Evolutionary conservation across 2,797 vertebrate genomes (phyloP), one percentile per base, ranked within the genome.

Genomic region (Babyrousa celebensis): DNA sequence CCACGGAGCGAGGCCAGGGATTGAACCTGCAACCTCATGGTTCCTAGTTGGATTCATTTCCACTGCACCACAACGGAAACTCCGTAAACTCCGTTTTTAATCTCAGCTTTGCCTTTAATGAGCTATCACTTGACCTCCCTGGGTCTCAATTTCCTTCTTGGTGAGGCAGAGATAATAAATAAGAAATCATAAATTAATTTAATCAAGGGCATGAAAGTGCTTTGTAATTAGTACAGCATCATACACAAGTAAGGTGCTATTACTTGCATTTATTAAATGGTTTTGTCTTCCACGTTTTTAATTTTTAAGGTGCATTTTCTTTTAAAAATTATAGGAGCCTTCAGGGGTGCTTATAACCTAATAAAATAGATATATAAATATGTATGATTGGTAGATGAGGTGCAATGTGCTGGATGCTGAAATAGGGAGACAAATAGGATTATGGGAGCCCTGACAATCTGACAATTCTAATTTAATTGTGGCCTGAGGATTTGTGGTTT

Each of bases 251-350:
- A 95, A 88, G 27, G 18, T 70, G 14, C 20, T 94, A 75, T 83
- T 91, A 90, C n/a, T 90, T 63, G 32, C 25, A 40, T 75, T 95
- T 96, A 89, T 92, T 89, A 92, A 40, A 65, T 84, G 92, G 23
- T 71, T 94, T 96, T 56, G 62, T 75, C 14, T 77, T 92, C 62
- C 36, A 71, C 62, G 54, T 85, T 65, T 78, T 85, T 40, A 89
- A 70, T 72, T 87, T 90, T 96, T 75, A 92, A 91, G 43, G 86
- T 74, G 25, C 18, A 74, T 79, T 93, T 95, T 93, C 79, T 96
- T 93, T 93, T 92, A 67, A 72, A 83, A 89, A 60, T 72, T 75
- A 85, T n/a, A 80, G 17, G n/a, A 95, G 8, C 4, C 29, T 48
- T 86, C 60, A 86, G 48, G 18, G 32, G 52, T 87, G 23, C 65